Conservation (phyloP, 2,888 invertebrate genomes). For the Acleris holmiana region DNA sequence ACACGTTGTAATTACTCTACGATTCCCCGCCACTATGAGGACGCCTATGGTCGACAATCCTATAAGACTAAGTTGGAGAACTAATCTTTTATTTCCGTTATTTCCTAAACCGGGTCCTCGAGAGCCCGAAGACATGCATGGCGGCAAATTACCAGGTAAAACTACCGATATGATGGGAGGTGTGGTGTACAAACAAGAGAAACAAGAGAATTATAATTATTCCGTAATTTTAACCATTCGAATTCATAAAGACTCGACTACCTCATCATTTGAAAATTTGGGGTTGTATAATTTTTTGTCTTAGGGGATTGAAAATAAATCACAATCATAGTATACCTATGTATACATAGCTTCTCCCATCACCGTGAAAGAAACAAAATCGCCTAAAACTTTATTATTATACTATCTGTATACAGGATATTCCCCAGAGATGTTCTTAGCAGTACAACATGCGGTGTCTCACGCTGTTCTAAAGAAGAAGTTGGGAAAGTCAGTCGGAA, state of each 20-base stretch:
- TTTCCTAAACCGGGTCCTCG: slow-evolving; percentile 89
- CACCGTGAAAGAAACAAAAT: too few relatives aligned
- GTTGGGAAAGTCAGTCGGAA: slow-evolving; percentile 61
- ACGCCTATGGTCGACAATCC: slow-evolving; percentile 74
- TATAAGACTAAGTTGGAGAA: slow-evolving; percentile 86
- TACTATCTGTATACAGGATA: slow-evolving; percentile 56
- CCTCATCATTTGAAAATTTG: too few relatives aligned
- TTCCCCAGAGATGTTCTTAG: slow-evolving; percentile 75
- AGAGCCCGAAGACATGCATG: slow-evolving; percentile 73
- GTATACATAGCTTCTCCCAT: too few relatives aligned
- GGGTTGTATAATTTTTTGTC: too few relatives aligned
- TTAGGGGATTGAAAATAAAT: too few relatives aligned
- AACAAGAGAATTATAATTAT: too few relatives aligned
- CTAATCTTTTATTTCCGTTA: slow-evolving; percentile 87
- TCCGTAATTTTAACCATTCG: too few relatives aligned
- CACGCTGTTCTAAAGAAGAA: slow-evolving; percentile 73
- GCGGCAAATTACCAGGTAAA: slow-evolving; percentile 84
- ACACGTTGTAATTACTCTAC: slow-evolving; percentile 81
- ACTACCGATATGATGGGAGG: not conserved
- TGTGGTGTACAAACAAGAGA: not conserved
- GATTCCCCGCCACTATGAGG: slow-evolving; percentile 87
- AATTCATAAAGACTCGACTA: too few relatives aligned
- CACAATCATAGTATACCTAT: too few relatives aligned
- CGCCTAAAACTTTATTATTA: too few relatives aligned
- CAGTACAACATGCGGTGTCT: slow-evolving; percentile 74